phyloP scores from a whole-genome alignment of 2,113 vertebrate genomes.

The Eublepharis macularius region DNA sequence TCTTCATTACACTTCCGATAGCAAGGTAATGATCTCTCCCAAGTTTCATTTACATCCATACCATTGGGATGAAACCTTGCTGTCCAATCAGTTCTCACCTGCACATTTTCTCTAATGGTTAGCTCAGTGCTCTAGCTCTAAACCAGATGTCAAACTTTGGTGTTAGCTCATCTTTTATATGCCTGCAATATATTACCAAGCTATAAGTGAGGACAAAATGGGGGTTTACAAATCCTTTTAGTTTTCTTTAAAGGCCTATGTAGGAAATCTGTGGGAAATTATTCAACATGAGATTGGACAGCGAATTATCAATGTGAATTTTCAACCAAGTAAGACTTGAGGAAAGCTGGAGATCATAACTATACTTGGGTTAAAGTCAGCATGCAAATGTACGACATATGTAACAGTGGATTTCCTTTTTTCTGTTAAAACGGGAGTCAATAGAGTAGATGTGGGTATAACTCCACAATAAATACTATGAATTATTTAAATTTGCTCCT shows the following conservation, averaged over 20 bases:
- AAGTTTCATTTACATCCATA: constrained; percentile 39
- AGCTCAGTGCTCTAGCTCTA: constrained; percentile 14
- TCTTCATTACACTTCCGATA: constrained; percentile 19
- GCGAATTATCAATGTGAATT: not conserved
- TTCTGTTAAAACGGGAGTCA: not conserved
- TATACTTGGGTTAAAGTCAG: not conserved
- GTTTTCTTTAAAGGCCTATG: not conserved
- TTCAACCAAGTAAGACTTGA: not conserved
- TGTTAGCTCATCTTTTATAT: constrained; percentile 28
- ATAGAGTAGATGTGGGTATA: not conserved
- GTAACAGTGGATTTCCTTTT: not conserved
- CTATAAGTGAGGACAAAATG: constrained; percentile 4
- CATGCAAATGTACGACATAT: not conserved
- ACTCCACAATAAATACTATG: not conserved
- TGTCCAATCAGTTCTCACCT: constrained; percentile 28
- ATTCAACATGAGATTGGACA: not conserved
- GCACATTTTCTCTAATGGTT: constrained; percentile 3
- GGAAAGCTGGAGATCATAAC: not conserved
- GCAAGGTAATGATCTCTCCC: constrained; percentile 48
- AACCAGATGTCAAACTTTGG: constrained; percentile 10
- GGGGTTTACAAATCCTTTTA: constrained; percentile 25
- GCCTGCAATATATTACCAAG: constrained; percentile 2
- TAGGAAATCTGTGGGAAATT: not conserved
- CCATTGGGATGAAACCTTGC: constrained; percentile 23
- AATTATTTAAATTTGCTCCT: constrained; percentile 32